A percentile compares a stretch with the other conserved stretches of the same genome.
Evolutionary conservation across 2,888 invertebrate genomes (phyloP).

Genomic region (Drosophila kuntzei): DNA sequence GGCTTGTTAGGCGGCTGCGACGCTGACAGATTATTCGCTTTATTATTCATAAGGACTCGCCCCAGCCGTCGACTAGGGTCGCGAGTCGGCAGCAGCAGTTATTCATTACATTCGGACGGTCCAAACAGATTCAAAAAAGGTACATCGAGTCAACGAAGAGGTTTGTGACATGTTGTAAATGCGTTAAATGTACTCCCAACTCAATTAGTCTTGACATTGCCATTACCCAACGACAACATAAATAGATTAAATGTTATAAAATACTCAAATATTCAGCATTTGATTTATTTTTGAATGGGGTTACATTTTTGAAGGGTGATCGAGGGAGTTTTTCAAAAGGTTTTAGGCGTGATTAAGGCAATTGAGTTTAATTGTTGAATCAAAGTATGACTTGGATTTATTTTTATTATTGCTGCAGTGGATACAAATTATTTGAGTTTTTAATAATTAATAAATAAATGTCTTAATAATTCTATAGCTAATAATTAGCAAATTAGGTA

Average conservation of each 20-base stretch:
- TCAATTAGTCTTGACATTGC: constrained; percentile 13
- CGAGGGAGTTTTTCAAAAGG: background rate
- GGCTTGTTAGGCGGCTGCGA: constrained; percentile 68
- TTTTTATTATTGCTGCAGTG: no score
- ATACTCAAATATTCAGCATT: constrained; percentile 1
- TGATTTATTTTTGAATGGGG: background rate
- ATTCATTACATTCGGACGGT: constrained; percentile 50
- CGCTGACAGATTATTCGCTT: constrained; percentile 82
- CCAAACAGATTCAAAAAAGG: constrained; percentile 20
- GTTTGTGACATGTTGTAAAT: constrained; percentile 37
- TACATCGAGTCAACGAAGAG: constrained; percentile 25
- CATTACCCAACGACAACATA: constrained; percentile 5
- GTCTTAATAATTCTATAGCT: no score
- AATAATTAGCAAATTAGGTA: no score
- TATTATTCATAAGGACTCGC: constrained; percentile 78
- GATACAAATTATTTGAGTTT: no score
- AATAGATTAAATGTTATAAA: constrained; percentile 13
- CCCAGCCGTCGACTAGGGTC: constrained; percentile 9
- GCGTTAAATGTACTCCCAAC: constrained; percentile 24
- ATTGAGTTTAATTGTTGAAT: no score
- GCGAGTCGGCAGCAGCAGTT: constrained; percentile 37
- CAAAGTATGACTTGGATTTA: no score
- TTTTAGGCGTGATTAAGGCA: no score
- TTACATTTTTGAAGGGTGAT: background rate
- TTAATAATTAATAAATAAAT: no score